Evolutionary conservation across 2,797 vertebrate species (phyloP).

Genomic region (Pangasius mekongensis): DNA sequence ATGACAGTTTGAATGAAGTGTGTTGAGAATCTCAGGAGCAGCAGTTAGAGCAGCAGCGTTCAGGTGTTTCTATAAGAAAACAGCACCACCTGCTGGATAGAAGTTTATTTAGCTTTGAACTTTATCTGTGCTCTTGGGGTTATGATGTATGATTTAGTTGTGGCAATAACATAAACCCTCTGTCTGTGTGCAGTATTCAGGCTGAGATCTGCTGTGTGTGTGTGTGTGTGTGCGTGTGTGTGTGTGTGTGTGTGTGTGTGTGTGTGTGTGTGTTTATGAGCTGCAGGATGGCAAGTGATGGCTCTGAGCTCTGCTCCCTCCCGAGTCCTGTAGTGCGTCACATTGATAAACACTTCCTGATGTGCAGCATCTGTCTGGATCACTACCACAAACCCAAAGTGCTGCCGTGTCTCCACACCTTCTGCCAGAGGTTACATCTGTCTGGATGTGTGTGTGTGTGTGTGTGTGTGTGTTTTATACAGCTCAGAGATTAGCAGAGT

Average conservation of each 20-base stretch:
- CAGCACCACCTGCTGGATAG: not conserved
- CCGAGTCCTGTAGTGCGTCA: conserved; percentile 96
- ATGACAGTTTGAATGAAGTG: not conserved
- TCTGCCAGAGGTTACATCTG: conserved; percentile 89
- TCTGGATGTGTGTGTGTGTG: not conserved
- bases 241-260: conserved; percentile 60
- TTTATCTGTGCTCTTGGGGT: not conserved
- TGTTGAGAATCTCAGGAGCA: not conserved
- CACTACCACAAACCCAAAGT: conserved; percentile 98
- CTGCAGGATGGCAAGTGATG: conserved; percentile 98
- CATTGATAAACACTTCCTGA: conserved; percentile 99
- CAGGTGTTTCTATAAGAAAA: not conserved
- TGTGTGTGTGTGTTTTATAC: not conserved
- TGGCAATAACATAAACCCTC: not conserved
- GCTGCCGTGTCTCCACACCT: conserved; percentile 97
- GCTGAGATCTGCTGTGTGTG: conserved; percentile 5
- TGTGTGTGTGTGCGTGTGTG: conserved; percentile 1
- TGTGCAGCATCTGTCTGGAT: conserved; percentile 99
- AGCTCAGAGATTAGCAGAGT: not conserved
- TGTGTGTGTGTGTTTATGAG: conserved; percentile 76
- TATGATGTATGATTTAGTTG: not conserved
- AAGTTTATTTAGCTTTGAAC: not conserved
- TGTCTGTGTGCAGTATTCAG: not conserved
- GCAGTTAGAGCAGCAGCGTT: not conserved
- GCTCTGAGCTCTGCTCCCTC: conserved; percentile 77